A percentile compares a stretch with the other conserved stretches of the same genome.
phyloP scores from a whole-genome alignment of 2,888 invertebrate genomes.

The Microdon myrmicae region DNA sequence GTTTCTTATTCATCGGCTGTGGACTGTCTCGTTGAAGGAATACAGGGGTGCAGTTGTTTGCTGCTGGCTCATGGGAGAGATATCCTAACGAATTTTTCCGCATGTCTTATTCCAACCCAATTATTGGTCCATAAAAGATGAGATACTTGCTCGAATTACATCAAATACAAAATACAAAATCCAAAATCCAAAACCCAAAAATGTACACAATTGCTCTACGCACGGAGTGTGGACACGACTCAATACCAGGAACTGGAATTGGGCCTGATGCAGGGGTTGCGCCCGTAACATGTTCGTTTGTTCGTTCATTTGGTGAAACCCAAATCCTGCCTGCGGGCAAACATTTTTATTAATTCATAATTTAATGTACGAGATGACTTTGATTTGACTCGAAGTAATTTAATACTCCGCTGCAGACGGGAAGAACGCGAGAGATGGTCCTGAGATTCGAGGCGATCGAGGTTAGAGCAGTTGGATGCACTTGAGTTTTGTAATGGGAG shows the following conservation, averaged over 20 bases:
- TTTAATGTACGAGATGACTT: constrained; percentile 61
- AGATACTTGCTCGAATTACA: constrained; percentile 64
- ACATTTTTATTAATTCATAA: constrained; percentile 67
- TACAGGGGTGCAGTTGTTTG: too few relatives aligned
- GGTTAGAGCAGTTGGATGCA: constrained; percentile 36
- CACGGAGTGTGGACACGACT: constrained; percentile 15
- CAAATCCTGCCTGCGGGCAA: constrained; percentile 66
- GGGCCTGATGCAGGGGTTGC: constrained; percentile 19
- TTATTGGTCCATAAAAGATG: constrained; percentile 63
- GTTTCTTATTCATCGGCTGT: too few relatives aligned
- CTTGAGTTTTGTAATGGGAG: constrained; percentile 38
- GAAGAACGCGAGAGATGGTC: too few relatives aligned
- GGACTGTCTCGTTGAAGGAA: too few relatives aligned
- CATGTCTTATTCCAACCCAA: constrained; percentile 62
- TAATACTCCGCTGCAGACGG: constrained; percentile 23
- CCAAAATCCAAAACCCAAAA: too few relatives aligned
- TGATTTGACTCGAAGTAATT: constrained; percentile 58
- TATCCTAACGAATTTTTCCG: constrained; percentile 55
- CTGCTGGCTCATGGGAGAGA: constrained; percentile 21
- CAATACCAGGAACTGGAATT: constrained; percentile 41
- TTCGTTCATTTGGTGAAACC: too few relatives aligned
- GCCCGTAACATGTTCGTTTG: constrained; percentile 21
- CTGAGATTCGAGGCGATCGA: constrained; percentile 26
- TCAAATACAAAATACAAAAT: constrained; percentile 43
- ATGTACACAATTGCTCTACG: constrained; percentile 34